Conservation (phyloP, 2,888 invertebrate genomes). For the Trissolcus brochymenae region DNA sequence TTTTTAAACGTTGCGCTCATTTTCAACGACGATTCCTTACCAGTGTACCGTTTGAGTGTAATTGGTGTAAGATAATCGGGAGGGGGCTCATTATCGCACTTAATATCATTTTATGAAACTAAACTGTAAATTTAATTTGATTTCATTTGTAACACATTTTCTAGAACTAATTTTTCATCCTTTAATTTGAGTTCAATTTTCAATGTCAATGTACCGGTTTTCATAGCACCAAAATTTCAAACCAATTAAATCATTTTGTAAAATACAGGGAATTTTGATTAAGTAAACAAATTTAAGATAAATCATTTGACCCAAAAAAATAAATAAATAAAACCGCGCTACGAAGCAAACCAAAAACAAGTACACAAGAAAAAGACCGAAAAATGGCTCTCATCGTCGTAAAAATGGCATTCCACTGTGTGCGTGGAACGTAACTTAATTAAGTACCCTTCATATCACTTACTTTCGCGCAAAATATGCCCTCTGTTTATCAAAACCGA, state of each 20-base stretch:
- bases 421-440: constrained; percentile 42
- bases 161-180: no score
- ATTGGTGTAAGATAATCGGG: constrained; percentile 4
- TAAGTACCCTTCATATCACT: constrained; percentile 45
- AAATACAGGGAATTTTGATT: no score
- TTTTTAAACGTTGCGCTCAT: constrained; percentile 10
- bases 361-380: not conserved
- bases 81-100: not conserved
- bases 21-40: not conserved
- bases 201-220: no score
- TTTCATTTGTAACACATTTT: not conserved
- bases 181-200: no score
- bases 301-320: no score
- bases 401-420: constrained; percentile 27
- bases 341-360: not conserved
- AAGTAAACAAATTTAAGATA: no score
- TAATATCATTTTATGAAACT: not conserved
- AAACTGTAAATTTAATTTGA: not conserved
- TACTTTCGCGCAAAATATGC: constrained; percentile 52
- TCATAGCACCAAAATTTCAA: no score
- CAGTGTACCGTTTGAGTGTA: constrained; percentile 12
- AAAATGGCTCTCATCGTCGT: constrained; percentile 5
- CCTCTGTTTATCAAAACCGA: constrained; percentile 48
- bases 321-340: no score
- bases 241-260: no score